Conservation (phyloP, 2,113 vertebrate species). For the Osmerus mordax region DNA sequence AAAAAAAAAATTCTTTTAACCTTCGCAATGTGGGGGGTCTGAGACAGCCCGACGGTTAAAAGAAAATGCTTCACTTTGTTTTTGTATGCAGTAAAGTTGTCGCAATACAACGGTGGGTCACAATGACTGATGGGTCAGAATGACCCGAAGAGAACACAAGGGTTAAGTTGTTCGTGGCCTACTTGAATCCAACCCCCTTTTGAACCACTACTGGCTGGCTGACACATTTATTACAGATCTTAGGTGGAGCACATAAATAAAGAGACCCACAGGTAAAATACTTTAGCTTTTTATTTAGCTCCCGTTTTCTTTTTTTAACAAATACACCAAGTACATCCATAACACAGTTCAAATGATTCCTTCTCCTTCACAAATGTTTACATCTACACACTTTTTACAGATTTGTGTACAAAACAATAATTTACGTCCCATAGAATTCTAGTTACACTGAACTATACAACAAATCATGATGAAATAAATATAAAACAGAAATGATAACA, state of each 20-base stretch:
- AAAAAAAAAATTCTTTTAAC: too few relatives aligned
- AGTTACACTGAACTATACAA: conserved; percentile 90
- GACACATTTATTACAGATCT: not conserved
- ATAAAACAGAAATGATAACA: conserved; percentile 67
- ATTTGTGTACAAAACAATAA: conserved; percentile 98
- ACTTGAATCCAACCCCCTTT: too few relatives aligned
- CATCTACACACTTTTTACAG: conserved; percentile 92
- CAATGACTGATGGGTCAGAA: too few relatives aligned
- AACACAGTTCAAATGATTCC: conserved; percentile 86
- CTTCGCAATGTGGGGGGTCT: too few relatives aligned
- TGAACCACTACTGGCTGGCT: not conserved
- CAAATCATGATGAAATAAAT: conserved; percentile 74
- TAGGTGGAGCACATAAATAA: conserved; percentile 14
- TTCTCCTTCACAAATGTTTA: conserved; percentile 89
- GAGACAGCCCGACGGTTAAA: too few relatives aligned
- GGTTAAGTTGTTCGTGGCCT: too few relatives aligned
- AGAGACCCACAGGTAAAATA: conserved; percentile 83
- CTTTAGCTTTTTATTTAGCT: conserved; percentile 80
- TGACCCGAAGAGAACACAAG: too few relatives aligned
- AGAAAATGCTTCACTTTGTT: too few relatives aligned
- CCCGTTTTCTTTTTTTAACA: conserved; percentile 84
- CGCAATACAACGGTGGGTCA: too few relatives aligned
- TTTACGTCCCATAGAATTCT: conserved; percentile 89
- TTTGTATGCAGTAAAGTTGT: too few relatives aligned
- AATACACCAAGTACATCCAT: conserved; percentile 91